Conservation (phyloP, 2,888 invertebrate genomes). For the Anoplius nigerrimus region DNA sequence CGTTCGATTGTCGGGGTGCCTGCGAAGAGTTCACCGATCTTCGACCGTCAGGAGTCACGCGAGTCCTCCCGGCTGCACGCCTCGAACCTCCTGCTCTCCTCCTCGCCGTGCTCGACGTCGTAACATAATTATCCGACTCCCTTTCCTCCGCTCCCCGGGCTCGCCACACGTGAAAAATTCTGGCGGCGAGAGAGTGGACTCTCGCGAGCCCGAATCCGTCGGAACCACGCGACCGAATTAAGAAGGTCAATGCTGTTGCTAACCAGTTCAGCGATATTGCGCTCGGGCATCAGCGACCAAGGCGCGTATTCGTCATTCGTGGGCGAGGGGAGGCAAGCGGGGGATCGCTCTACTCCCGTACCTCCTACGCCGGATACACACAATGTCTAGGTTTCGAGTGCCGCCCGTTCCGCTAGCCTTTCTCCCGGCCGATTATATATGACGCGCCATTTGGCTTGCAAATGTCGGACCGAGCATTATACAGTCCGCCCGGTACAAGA, state of each 20-base stretch:
- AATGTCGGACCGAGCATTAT: too few relatives aligned
- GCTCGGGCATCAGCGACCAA: slow-evolving; percentile 5
- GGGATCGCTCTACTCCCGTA: slow-evolving; percentile 15
- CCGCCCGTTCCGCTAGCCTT: too few relatives aligned
- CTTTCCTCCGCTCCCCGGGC: not conserved
- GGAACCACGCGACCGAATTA: slow-evolving; percentile 55
- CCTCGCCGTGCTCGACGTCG: slow-evolving; percentile 12
- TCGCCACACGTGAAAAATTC: not conserved
- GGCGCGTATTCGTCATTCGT: slow-evolving; percentile 31
- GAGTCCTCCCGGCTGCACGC: slow-evolving; percentile 30
- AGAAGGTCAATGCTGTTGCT: slow-evolving; percentile 62
- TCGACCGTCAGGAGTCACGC: slow-evolving; percentile 43
- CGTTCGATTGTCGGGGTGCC: too few relatives aligned
- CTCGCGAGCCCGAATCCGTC: too few relatives aligned
- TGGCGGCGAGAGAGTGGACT: too few relatives aligned
- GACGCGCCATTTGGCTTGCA: too few relatives aligned
- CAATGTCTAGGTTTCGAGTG: not conserved
- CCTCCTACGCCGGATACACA: not conserved
- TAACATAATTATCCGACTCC: not conserved
- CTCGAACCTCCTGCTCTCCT: too few relatives aligned
- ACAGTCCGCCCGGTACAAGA: slow-evolving; percentile 9
- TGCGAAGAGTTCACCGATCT: slow-evolving; percentile 43
- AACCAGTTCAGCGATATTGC: slow-evolving; percentile 32
- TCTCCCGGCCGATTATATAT: too few relatives aligned
- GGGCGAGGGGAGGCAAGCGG: slow-evolving; percentile 17